Conservation (phyloP, 2,888 invertebrate genomes). For the Drosophila atripex region DNA sequence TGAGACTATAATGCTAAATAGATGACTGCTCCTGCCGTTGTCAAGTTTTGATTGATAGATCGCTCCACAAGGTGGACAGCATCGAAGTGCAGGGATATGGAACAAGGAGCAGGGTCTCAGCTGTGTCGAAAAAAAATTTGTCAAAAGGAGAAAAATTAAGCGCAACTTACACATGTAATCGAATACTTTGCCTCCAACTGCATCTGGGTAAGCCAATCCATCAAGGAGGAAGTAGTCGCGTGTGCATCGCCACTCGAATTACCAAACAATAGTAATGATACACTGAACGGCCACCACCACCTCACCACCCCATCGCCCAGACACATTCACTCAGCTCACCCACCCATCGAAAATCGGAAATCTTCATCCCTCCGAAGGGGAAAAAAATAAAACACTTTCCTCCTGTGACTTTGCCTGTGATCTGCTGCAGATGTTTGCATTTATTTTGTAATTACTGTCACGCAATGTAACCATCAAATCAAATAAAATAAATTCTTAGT, state of each 20-base stretch:
- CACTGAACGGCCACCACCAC: slow-evolving; percentile 19
- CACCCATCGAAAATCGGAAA: slow-evolving; percentile 6
- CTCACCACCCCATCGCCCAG: neutral
- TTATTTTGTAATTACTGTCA: slow-evolving; percentile 83
- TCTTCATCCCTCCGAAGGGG: slow-evolving; percentile 24
- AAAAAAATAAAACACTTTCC: slow-evolving; percentile 31
- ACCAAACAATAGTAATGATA: slow-evolving; percentile 60
- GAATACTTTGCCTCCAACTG: slow-evolving; percentile 64
- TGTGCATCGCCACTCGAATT: slow-evolving; percentile 69
- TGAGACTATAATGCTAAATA: slow-evolving; percentile 41
- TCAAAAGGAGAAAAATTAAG: slow-evolving; percentile 63
- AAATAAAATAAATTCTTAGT: slow-evolving; percentile 63
- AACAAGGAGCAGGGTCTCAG: slow-evolving; percentile 68
- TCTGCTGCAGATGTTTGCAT: slow-evolving; percentile 82
- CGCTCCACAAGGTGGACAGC: slow-evolving; percentile 43
- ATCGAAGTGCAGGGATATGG: slow-evolving; percentile 23
- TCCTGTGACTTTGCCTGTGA: slow-evolving; percentile 59
- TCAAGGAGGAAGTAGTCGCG: slow-evolving; percentile 51
- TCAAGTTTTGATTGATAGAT: slow-evolving; percentile 62
- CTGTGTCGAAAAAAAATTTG: slow-evolving; percentile 72
- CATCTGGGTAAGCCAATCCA: slow-evolving; percentile 70
- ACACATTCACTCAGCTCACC: slow-evolving; percentile 7
- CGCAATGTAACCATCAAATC: slow-evolving; percentile 82
- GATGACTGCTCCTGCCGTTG: slow-evolving; percentile 59
- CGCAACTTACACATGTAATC: slow-evolving; percentile 76